Conservation (phyloP, 2,888 invertebrate genomes). For the Phymatocera aterrima region DNA sequence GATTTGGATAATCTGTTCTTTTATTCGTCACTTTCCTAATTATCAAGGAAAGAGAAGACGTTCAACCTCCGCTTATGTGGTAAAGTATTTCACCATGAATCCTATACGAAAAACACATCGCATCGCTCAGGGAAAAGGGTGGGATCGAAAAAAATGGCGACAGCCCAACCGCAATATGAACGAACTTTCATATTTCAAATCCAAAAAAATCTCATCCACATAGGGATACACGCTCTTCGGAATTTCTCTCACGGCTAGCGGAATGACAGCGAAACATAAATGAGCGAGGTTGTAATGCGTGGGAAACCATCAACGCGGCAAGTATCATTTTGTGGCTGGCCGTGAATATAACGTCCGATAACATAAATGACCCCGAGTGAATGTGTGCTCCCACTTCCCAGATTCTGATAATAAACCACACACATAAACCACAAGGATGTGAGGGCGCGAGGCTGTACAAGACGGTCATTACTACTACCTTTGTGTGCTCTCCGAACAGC, state of each 20-base stretch:
- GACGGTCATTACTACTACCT: slow-evolving; percentile 28
- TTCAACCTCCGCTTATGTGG: background rate
- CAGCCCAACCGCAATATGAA: background rate
- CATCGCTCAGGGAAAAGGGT: background rate
- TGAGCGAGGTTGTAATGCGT: background rate
- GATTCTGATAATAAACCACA: background rate
- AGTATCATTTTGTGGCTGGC: background rate
- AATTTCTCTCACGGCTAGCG: background rate
- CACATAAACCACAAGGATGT: slow-evolving; percentile 11
- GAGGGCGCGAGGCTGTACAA: slow-evolving; percentile 17
- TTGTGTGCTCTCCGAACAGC: slow-evolving; percentile 19
- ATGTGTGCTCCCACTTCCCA: background rate
- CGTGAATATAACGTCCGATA: slow-evolving; percentile 23
- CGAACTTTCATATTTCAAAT: background rate
- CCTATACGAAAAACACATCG: background rate
- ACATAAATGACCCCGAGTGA: slow-evolving; percentile 9
- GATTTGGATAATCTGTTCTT: too few relatives aligned
- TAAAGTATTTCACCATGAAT: background rate
- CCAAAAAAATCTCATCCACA: background rate
- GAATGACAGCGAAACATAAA: background rate
- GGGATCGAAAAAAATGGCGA: background rate
- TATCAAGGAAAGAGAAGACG: background rate
- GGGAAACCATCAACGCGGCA: background rate
- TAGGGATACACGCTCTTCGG: background rate
- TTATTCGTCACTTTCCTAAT: slow-evolving; percentile 3